Evolutionary conservation across 2,113 vertebrate species (phyloP).

Genomic region (Amphilophus citrinellus): DNA sequence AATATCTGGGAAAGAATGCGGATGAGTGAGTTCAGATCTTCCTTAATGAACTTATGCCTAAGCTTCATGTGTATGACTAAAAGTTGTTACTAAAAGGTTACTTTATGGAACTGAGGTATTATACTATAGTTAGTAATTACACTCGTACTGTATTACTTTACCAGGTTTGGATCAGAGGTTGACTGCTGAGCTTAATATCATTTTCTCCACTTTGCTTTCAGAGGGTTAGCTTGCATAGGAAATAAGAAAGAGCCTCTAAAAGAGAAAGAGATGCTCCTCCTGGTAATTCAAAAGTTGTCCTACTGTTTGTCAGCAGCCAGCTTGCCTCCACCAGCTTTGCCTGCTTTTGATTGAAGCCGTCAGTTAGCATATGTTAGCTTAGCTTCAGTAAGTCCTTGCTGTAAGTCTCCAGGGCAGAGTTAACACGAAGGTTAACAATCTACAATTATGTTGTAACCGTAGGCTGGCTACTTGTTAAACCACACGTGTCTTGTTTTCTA

Average conservation of each 20-base stretch:
- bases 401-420: background rate
- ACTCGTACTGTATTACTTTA: background rate
- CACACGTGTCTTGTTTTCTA: background rate
- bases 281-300: background rate
- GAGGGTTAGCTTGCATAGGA: background rate
- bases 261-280: background rate
- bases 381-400: background rate
- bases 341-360: background rate
- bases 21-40: no score
- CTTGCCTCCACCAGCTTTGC: background rate
- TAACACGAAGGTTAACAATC: background rate
- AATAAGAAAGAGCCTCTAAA: background rate
- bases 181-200: background rate
- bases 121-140: background rate
- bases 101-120: background rate
- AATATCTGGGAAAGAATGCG: no score
- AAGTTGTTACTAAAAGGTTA: background rate
- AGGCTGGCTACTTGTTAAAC: slow-evolving; percentile 7
- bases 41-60: no score
- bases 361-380: slow-evolving; percentile 2
- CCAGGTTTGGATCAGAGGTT: background rate
- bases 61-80: no score
- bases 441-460: background rate
- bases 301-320: background rate
- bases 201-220: background rate